These are phyloP conservation scores for Antheraea mylitta DNA, from an alignment of 1,140 invertebrate species.

Conservation along the genomic window DNA sequence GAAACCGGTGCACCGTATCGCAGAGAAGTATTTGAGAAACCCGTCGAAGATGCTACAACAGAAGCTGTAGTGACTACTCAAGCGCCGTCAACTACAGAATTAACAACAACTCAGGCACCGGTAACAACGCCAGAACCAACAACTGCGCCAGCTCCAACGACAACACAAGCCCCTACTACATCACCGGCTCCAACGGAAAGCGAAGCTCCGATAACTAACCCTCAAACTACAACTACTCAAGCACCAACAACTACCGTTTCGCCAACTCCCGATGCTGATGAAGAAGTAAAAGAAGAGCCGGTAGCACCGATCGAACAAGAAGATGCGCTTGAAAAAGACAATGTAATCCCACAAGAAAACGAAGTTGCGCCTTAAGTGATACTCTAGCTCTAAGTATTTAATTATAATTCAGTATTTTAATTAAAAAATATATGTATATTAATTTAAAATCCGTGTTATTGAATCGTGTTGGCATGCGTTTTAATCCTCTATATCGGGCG, in stretches of 20 bases:
- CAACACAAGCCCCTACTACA: slow-evolving; percentile 10
- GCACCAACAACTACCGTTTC: neutral
- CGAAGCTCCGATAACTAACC: neutral
- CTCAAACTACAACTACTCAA: neutral
- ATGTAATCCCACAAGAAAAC: slow-evolving; percentile 56
- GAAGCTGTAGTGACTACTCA: slow-evolving; percentile 18
- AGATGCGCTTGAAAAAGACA: slow-evolving; percentile 55
- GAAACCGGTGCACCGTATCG: slow-evolving; percentile 46
- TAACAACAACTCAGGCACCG: neutral
- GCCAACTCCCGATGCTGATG: slow-evolving; percentile 11
- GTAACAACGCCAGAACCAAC: neutral
- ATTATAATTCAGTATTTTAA: slow-evolving; percentile 69
- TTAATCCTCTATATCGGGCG: slow-evolving; percentile 6
- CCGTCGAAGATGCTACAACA: slow-evolving; percentile 22
- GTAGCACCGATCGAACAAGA: slow-evolving; percentile 50
- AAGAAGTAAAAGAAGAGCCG: slow-evolving; percentile 40
- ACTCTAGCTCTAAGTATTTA: slow-evolving; percentile 56
- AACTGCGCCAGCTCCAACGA: neutral
- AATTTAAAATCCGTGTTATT: slow-evolving; percentile 18
- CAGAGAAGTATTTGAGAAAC: slow-evolving; percentile 24
- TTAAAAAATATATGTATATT: slow-evolving; percentile 56
- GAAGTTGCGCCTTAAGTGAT: slow-evolving; percentile 64
- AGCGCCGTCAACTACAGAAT: neutral
- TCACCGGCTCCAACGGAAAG: slow-evolving; percentile 4
- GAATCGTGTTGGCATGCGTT: slow-evolving; percentile 15